These are phyloP conservation scores for Leucophora obtusa DNA, from an alignment of 2,888 invertebrate genomes.

Conservation along the genomic window DNA sequence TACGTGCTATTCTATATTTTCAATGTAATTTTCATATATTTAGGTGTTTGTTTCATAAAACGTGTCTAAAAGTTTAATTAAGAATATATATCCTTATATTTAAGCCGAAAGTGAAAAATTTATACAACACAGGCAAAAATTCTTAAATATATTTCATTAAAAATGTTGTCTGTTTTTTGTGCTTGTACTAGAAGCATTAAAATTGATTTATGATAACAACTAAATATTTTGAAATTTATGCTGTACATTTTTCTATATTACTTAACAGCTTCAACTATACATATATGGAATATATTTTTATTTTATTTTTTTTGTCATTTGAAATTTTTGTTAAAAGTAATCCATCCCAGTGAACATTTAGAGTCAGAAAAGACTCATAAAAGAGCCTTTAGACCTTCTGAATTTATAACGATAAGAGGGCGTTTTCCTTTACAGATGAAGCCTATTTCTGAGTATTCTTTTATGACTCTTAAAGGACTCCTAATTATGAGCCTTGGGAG, in stretches of 20 bases:
- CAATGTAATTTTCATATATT: not conserved
- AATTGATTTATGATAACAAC: conserved; percentile 34
- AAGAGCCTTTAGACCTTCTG: no score
- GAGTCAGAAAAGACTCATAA: no score
- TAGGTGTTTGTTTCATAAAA: conserved; percentile 10
- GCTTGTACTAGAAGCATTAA: conserved; percentile 19
- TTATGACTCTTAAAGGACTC: no score
- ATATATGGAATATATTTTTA: not conserved
- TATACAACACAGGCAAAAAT: not conserved
- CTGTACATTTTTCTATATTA: not conserved
- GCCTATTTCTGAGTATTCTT: no score
- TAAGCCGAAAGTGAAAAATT: not conserved
- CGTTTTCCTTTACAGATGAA: no score
- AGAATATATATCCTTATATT: not conserved
- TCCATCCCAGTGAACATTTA: no score
- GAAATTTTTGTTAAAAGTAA: conserved; percentile 16
- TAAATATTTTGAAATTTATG: conserved; percentile 31
- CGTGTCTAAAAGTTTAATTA: conserved; percentile 30
- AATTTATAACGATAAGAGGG: no score
- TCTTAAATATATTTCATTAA: not conserved
- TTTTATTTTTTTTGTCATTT: not conserved
- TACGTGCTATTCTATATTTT: conserved; percentile 17
- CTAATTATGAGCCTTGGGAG: no score
- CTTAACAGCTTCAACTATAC: not conserved
- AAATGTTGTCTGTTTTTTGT: not conserved